Evolutionary conservation across 2,888 invertebrate species (phyloP).

Genomic region (Agriopis aurantiaria): DNA sequence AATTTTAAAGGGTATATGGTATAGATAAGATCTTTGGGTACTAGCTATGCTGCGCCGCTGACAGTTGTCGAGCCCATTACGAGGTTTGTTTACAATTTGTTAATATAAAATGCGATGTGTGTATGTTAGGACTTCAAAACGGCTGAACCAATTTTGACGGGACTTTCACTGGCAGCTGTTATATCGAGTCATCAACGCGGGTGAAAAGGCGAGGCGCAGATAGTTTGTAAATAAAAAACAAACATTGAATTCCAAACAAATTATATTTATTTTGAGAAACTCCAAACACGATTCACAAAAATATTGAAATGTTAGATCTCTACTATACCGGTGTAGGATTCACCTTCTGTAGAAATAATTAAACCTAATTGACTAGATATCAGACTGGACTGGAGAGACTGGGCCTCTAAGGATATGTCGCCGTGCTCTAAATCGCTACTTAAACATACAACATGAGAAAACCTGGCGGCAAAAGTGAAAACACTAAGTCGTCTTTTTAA

Average conservation of each 20-base stretch:
- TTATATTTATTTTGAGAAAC: constrained; percentile 53
- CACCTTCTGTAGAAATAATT: constrained; percentile 47
- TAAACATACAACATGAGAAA: constrained; percentile 44
- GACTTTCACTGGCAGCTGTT: too few relatives aligned
- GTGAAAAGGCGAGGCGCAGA: too few relatives aligned
- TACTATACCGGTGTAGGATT: constrained; percentile 37
- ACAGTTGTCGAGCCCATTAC: neutral
- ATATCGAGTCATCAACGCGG: too few relatives aligned
- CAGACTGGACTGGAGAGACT: constrained; percentile 55
- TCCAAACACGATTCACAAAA: constrained; percentile 43
- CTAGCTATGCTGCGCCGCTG: too few relatives aligned
- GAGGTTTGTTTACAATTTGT: neutral
- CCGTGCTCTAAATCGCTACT: constrained; percentile 45
- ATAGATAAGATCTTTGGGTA: too few relatives aligned
- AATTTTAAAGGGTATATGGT: too few relatives aligned
- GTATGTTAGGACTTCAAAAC: too few relatives aligned
- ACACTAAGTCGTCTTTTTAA: constrained; percentile 26
- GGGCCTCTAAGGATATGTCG: constrained; percentile 61
- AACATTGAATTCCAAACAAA: constrained; percentile 46
- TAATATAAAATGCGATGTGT: too few relatives aligned
- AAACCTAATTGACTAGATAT: constrained; percentile 70
- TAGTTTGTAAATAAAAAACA: constrained; percentile 4
- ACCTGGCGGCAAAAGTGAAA: constrained; percentile 28
- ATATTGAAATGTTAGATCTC: constrained; percentile 53
- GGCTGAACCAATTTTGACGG: too few relatives aligned